phyloP scores from a whole-genome alignment of 53 echinoderm and acorn worm species.

The Temnopleurus reevesii region DNA sequence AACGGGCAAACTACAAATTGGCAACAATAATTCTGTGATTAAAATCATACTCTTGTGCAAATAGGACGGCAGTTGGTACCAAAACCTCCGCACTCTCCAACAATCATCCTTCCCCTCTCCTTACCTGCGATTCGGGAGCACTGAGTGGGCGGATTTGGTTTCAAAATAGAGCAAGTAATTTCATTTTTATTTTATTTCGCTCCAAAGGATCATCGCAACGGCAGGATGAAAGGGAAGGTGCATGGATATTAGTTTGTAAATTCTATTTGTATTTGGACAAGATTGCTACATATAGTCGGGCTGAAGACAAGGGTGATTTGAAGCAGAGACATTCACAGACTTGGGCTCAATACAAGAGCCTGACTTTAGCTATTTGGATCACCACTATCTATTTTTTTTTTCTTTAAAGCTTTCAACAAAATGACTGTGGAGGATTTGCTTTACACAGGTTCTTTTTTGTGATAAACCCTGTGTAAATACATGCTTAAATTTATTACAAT shows the following conservation, averaged over 20 bases:
- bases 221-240: not conserved
- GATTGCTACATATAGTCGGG: too few species aligned
- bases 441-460: too few species aligned
- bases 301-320: too few species aligned
- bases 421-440: too few species aligned
- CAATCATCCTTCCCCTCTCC: not conserved
- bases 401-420: too few species aligned
- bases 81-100: not conserved
- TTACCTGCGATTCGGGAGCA: not conserved
- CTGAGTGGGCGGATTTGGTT: not conserved
- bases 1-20: not conserved
- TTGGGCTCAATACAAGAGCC: too few species aligned
- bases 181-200: not conserved
- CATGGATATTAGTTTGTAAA: not conserved
- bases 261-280: conserved; percentile 4
- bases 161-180: not conserved
- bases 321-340: too few species aligned
- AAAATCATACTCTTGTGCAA: not conserved
- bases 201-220: not conserved
- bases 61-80: not conserved
- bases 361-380: too few species aligned
- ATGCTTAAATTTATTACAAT: too few species aligned
- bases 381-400: too few species aligned
- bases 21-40: too few species aligned
- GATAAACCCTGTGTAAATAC: too few species aligned